Percentiles rank a stretch among this genome's conserved stretches.
These are phyloP conservation scores for Colletes gigas DNA, from an alignment of 1,140 invertebrate genomes.

Conservation along the genomic window DNA sequence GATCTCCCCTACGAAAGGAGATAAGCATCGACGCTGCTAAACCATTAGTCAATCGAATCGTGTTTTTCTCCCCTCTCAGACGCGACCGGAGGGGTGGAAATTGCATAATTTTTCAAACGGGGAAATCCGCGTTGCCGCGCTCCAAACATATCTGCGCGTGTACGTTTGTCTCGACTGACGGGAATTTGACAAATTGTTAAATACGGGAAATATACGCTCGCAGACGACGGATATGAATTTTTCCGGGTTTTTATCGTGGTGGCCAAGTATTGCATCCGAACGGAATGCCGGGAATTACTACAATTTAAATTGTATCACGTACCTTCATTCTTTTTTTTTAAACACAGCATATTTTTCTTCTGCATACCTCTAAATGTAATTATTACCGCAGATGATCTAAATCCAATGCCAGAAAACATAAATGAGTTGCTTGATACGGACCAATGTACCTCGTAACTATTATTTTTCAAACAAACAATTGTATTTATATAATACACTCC, in stretches of 20 bases:
- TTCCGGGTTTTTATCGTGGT: background rate
- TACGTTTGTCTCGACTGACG: conserved; percentile 17
- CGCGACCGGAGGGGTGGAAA: conserved; percentile 28
- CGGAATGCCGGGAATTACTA: background rate
- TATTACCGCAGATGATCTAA: too few species aligned
- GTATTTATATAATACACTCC: too few species aligned
- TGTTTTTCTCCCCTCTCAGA: conserved; percentile 18
- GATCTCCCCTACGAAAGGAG: background rate
- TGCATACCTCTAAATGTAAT: too few species aligned
- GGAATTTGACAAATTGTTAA: conserved; percentile 43
- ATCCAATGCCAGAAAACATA: too few species aligned
- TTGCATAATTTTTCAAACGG: conserved; percentile 56
- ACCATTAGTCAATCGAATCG: conserved; percentile 54
- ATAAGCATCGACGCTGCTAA: conserved; percentile 46
- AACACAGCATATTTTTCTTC: too few species aligned
- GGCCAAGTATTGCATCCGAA: background rate
- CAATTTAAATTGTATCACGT: too few species aligned
- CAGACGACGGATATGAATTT: conserved; percentile 18
- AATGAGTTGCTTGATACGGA: too few species aligned
- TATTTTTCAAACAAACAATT: background rate
- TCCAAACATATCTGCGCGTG: background rate
- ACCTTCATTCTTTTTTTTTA: too few species aligned
- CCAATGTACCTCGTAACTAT: too few species aligned
- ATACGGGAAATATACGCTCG: background rate
- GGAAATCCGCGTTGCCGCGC: conserved; percentile 24